These are phyloP conservation scores for Pteria penguin DNA, from an alignment of 2,888 invertebrate genomes.

Conservation along the genomic window DNA sequence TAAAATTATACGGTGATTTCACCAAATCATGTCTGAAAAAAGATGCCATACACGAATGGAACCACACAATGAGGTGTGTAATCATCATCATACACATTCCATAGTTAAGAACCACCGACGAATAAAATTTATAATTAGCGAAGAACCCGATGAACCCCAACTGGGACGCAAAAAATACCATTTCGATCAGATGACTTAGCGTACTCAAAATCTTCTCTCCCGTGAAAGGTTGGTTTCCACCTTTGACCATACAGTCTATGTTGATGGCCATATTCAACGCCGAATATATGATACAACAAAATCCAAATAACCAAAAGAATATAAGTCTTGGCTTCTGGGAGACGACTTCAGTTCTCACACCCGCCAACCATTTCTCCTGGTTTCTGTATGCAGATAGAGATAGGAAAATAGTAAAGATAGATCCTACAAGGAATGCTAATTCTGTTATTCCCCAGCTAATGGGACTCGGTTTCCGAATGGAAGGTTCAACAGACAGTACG, in stretches of 20 bases:
- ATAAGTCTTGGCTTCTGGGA: background rate
- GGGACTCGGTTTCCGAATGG: slow-evolving; percentile 3
- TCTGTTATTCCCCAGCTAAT: slow-evolving; percentile 13
- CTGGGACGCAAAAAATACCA: slow-evolving; percentile 9
- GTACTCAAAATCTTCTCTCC: slow-evolving; percentile 8
- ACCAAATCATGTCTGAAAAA: background rate
- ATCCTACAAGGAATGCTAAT: background rate
- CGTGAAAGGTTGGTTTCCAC: slow-evolving; percentile 3
- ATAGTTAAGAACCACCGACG: slow-evolving; percentile 11
- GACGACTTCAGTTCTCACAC: background rate
- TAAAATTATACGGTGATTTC: background rate
- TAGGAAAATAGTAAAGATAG: background rate
- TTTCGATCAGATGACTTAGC: slow-evolving; percentile 9
- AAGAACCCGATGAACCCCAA: slow-evolving; percentile 21
- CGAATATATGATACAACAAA: slow-evolving; percentile 5
- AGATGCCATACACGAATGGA: slow-evolving; percentile 2
- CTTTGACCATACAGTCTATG: background rate
- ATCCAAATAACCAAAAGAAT: slow-evolving; percentile 21
- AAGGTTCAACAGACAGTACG: background rate
- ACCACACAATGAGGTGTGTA: slow-evolving; percentile 9
- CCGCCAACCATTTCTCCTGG: background rate
- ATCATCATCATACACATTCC: slow-evolving; percentile 9
- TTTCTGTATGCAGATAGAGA: background rate
- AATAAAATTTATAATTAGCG: background rate
- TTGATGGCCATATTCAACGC: slow-evolving; percentile 14